Conservation (phyloP, 2,113 vertebrate species). For the Gobiocypris rarus region DNA sequence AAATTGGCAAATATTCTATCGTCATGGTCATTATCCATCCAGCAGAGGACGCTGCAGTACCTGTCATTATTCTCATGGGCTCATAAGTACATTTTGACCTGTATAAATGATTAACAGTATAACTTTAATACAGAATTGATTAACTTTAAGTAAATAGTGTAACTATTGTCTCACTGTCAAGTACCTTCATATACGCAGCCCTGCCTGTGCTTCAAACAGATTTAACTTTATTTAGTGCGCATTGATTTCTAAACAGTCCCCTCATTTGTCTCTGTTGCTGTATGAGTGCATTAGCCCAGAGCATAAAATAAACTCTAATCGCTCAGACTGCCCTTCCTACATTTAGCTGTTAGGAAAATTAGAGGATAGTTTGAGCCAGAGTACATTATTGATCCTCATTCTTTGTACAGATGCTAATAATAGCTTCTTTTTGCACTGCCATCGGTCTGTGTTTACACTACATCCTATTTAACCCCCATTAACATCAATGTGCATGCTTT, state of each 20-base stretch:
- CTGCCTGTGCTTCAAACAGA: not conserved
- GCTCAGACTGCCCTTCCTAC: not conserved
- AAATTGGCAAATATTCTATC: not conserved
- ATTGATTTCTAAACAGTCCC: conserved; percentile 9
- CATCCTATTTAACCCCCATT: not conserved
- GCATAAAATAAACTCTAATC: conserved; percentile 11
- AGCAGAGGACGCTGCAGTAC: not conserved
- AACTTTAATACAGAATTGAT: not conserved
- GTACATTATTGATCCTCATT: not conserved
- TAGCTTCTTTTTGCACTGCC: not conserved
- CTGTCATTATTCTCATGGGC: not conserved
- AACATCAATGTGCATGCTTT: conserved; percentile 19
- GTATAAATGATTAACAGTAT: not conserved
- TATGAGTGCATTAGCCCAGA: conserved; percentile 21
- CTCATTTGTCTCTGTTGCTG: not conserved
- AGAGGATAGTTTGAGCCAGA: not conserved
- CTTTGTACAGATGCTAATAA: conserved; percentile 6
- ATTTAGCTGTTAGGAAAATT: conserved; percentile 5
- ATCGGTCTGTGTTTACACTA: conserved; percentile 7
- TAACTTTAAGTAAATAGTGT: not conserved
- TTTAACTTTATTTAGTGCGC: not conserved
- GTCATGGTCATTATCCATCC: not conserved
- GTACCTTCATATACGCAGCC: not conserved
- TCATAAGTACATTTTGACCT: not conserved
- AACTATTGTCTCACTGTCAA: not conserved